Evolutionary conservation across 2,888 invertebrate genomes (phyloP).

Genomic region (Allygus modestus): DNA sequence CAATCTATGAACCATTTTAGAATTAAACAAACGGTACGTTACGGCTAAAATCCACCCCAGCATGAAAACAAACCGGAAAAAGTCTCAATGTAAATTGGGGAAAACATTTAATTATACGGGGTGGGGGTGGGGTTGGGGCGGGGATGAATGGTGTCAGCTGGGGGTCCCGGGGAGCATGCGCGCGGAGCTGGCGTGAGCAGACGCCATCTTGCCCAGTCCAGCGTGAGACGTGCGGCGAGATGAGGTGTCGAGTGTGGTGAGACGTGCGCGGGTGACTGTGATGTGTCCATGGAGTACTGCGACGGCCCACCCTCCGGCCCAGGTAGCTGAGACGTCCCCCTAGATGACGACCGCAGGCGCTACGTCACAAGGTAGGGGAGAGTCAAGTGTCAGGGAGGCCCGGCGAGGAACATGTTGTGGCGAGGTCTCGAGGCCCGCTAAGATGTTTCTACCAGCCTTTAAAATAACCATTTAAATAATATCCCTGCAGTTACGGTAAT

Average conservation of each 20-base stretch:
- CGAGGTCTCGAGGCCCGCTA: too few species aligned
- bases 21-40: too few species aligned
- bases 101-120: not conserved
- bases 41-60: too few species aligned
- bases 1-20: too few species aligned
- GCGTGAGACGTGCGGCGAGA: not conserved
- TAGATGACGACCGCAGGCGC: conserved; percentile 6
- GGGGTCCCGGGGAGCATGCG: conserved; percentile 28
- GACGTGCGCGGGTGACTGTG: not conserved
- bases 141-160: not conserved
- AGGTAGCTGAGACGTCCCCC: not conserved
- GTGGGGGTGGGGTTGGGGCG: not conserved
- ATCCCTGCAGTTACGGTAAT: too few species aligned
- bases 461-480: too few species aligned
- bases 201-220: conserved; percentile 29
- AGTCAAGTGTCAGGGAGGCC: too few species aligned
- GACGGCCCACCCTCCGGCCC: not conserved
- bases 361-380: conserved; percentile 25
- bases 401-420: too few species aligned
- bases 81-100: not conserved
- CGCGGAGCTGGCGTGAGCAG: not conserved
- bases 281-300: not conserved
- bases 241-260: not conserved
- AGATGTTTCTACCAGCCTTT: too few species aligned
- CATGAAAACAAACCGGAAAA: not conserved